These are phyloP conservation scores for Adoxophyes honmai DNA, from an alignment of 1,140 invertebrate species.

Conservation along the genomic window DNA sequence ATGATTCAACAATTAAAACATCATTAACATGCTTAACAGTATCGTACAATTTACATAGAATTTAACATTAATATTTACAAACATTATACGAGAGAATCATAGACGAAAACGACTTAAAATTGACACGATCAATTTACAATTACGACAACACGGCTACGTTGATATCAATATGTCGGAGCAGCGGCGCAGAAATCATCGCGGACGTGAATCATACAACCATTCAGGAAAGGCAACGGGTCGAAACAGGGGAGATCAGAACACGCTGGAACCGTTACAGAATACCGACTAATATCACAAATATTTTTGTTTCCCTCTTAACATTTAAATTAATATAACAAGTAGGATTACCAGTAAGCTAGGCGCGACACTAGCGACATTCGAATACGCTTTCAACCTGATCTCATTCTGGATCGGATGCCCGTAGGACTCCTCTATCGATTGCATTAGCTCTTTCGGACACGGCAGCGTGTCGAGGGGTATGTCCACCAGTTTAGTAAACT, in stretches of 20 bases:
- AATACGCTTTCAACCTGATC: slow-evolving; percentile 64
- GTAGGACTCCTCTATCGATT: slow-evolving; percentile 60
- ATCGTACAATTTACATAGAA: not conserved
- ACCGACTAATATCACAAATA: slow-evolving; percentile 70
- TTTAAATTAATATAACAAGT: slow-evolving; percentile 43
- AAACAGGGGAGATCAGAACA: not conserved
- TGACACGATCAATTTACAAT: not conserved
- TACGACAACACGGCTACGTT: not conserved
- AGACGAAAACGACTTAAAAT: not conserved
- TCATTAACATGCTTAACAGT: slow-evolving; percentile 8
- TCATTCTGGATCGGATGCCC: slow-evolving; percentile 67
- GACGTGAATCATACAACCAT: not conserved
- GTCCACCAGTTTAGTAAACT: slow-evolving; percentile 53
- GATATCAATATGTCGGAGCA: not conserved
- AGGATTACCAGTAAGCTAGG: slow-evolving; percentile 38
- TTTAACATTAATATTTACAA: slow-evolving; percentile 11
- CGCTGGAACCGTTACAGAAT: slow-evolving; percentile 16
- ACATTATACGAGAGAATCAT: not conserved
- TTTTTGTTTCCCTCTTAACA: slow-evolving; percentile 28
- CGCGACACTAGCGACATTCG: slow-evolving; percentile 35
- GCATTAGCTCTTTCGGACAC: slow-evolving; percentile 66
- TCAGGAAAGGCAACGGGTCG: not conserved
- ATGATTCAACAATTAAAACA: not conserved
- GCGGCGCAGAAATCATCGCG: not conserved
- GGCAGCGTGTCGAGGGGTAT: slow-evolving; percentile 58